These are phyloP conservation scores for Palythoa heliodiscus DNA, from an alignment of 92 coral and sea anemone genomes.

Conservation along the genomic window DNA sequence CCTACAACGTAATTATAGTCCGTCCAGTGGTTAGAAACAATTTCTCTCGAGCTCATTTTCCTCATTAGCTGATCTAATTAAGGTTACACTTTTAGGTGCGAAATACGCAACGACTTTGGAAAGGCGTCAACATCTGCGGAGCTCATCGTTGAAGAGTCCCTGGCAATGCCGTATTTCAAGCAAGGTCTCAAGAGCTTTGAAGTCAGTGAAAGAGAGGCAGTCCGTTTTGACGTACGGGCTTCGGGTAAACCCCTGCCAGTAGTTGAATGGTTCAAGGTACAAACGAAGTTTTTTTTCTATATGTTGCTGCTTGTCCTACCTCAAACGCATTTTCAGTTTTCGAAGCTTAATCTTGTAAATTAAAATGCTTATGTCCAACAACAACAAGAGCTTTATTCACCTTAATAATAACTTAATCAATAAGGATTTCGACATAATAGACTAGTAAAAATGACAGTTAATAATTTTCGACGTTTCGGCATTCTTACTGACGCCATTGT, in stretches of 20 bases:
- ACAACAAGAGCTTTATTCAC: too few relatives aligned
- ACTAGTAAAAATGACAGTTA: too few relatives aligned
- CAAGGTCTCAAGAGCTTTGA: constrained; percentile 56
- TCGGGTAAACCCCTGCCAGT: constrained; percentile 88
- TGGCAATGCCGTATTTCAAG: constrained; percentile 65
- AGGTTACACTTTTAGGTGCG: constrained; percentile 28
- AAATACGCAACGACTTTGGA: constrained; percentile 68
- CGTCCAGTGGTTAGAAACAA: too few relatives aligned
- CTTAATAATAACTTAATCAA: too few relatives aligned
- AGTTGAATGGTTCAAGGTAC: constrained; percentile 87
- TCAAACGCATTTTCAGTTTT: too few relatives aligned
- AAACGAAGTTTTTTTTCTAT: background rate
- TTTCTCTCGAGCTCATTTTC: background rate
- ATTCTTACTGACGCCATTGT: too few relatives aligned
- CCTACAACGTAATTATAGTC: too few relatives aligned
- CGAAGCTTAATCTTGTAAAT: too few relatives aligned
- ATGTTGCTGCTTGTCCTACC: too few relatives aligned
- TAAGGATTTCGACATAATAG: too few relatives aligned
- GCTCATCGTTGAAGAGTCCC: constrained; percentile 73
- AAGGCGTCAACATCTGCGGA: constrained; percentile 64
- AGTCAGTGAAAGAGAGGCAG: constrained; percentile 72
- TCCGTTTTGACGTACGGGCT: constrained; percentile 68
- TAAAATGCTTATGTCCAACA: too few relatives aligned
- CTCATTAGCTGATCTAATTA: background rate
- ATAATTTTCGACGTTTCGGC: too few relatives aligned